A percentile compares a stretch with the other conserved stretches of the same genome.
Evolutionary conservation across 2,888 invertebrate species (phyloP).

Genomic region (Cynaeus angustus): DNA sequence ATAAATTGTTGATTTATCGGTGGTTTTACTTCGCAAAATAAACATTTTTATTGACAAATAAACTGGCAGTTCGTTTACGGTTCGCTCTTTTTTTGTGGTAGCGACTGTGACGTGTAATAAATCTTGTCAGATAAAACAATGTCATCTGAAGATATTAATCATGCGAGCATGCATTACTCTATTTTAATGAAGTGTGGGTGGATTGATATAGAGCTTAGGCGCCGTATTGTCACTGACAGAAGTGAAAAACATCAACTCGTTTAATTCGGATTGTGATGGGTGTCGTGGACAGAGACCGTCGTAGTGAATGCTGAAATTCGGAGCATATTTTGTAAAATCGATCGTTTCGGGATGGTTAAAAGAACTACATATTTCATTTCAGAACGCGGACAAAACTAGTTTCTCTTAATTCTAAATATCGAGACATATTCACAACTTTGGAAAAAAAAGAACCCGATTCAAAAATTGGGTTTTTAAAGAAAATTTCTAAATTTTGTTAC

Average conservation of each 20-base stretch:
- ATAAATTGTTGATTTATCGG: conserved; percentile 14
- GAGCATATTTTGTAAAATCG: no score
- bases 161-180: conserved; percentile 24
- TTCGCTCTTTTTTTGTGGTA: conserved; percentile 1
- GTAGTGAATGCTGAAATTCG: no score
- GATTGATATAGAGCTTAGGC: conserved; percentile 36
- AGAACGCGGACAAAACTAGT: no score
- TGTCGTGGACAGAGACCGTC: conserved; percentile 17
- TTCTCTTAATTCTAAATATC: no score
- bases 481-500: no score
- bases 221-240: conserved; percentile 33
- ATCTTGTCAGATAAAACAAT: conserved; percentile 29
- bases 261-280: conserved; percentile 9
- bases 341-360: no score
- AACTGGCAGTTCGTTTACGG: neutral
- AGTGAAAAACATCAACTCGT: conserved; percentile 20
- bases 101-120: conserved; percentile 7
- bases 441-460: no score
- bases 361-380: no score
- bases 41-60: conserved; percentile 7
- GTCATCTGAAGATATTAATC: conserved; percentile 39
- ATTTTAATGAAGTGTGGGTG: conserved; percentile 37
- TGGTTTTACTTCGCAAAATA: neutral
- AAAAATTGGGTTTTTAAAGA: no score
- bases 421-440: no score